Evolutionary conservation across 1,140 invertebrate species (phyloP).

Genomic region (Aphis craccivora): DNA sequence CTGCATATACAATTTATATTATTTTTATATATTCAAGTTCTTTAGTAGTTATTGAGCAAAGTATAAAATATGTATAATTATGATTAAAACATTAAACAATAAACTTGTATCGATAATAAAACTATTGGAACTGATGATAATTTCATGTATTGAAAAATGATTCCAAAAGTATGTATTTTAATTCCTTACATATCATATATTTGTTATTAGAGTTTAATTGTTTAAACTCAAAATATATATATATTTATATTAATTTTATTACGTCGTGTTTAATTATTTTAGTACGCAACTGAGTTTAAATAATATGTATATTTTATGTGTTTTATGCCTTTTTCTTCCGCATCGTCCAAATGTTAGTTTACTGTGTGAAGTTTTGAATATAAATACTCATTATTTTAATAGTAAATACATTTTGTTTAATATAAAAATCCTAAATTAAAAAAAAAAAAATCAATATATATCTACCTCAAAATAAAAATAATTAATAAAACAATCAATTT

Average conservation of each 20-base stretch:
- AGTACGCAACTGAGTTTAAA: too few relatives aligned
- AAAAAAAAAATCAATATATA: constrained; percentile 32
- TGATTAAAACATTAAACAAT: too few relatives aligned
- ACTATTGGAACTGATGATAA: neutral
- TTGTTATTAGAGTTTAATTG: neutral
- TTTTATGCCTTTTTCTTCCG: too few relatives aligned
- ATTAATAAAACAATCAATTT: constrained; percentile 46
- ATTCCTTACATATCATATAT: too few relatives aligned
- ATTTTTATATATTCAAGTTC: too few relatives aligned
- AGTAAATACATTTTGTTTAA: constrained; percentile 25
- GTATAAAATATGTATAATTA: too few relatives aligned
- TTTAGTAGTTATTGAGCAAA: too few relatives aligned
- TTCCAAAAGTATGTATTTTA: too few relatives aligned
- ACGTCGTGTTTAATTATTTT: too few relatives aligned
- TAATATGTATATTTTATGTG: too few relatives aligned
- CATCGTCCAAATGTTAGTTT: neutral
- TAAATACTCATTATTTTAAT: neutral
- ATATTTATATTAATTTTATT: too few relatives aligned
- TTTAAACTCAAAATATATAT: neutral
- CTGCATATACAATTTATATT: too few relatives aligned
- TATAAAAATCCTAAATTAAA: constrained; percentile 28
- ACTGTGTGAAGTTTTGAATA: constrained; percentile 49
- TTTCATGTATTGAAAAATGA: neutral
- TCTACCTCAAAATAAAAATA: constrained; percentile 48
- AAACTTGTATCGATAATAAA: neutral